A percentile compares a stretch with the other conserved stretches of the same genome.
Evolutionary conservation across 1,140 invertebrate genomes (phyloP).

Genomic region (Catajapyx aquilonaris): DNA sequence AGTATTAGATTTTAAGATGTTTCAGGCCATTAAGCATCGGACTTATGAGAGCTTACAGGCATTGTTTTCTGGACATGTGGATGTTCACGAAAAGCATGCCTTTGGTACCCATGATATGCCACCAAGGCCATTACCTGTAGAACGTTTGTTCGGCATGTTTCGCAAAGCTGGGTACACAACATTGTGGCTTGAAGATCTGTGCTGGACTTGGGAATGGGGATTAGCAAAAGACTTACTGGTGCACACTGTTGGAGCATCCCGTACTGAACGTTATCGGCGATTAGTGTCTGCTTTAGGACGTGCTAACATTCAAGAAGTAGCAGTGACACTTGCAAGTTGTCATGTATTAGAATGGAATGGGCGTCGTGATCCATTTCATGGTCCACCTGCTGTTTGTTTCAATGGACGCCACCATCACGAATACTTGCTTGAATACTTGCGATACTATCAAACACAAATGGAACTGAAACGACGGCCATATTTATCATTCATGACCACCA

Average conservation of each 20-base stretch:
- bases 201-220: slow-evolving; percentile 20
- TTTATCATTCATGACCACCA: slow-evolving; percentile 14
- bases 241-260: slow-evolving; percentile 11
- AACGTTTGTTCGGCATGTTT: slow-evolving; percentile 13
- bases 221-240: slow-evolving; percentile 17
- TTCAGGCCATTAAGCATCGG: slow-evolving; percentile 17
- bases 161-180: slow-evolving; percentile 15
- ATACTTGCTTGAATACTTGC: slow-evolving; percentile 17
- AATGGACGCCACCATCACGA: slow-evolving; percentile 18
- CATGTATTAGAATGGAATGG: slow-evolving; percentile 14
- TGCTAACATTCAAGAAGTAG: background rate
- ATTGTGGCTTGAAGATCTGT: slow-evolving; percentile 20
- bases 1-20: slow-evolving; percentile 17
- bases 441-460: slow-evolving; percentile 13
- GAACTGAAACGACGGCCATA: no score
- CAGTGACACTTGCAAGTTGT: slow-evolving; percentile 13
- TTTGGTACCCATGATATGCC: slow-evolving; percentile 16
- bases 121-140: slow-evolving; percentile 12
- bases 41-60: slow-evolving; percentile 17
- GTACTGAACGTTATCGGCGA: background rate
- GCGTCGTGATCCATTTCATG: slow-evolving; percentile 18
- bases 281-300: background rate
- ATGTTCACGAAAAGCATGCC: slow-evolving; percentile 14
- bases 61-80: slow-evolving; percentile 11
- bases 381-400: slow-evolving; percentile 16